These are phyloP conservation scores for Apodemia mormo DNA, from an alignment of 2,888 invertebrate genomes.

Conservation along the genomic window DNA sequence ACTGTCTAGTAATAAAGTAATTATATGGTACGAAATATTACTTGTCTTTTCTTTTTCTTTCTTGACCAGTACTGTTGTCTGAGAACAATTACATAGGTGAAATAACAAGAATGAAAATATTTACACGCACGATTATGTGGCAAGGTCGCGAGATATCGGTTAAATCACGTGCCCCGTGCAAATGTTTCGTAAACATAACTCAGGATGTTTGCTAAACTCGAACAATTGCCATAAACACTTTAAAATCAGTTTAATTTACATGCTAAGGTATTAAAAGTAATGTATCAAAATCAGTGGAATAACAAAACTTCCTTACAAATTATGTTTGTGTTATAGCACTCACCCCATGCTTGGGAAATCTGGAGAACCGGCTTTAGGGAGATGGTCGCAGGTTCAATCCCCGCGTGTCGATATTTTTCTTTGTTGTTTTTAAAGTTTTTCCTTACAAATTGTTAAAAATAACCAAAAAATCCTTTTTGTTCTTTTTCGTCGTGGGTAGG, in stretches of 20 bases:
- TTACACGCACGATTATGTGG: constrained; percentile 8
- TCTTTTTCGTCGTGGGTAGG: no score
- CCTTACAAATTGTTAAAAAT: not conserved
- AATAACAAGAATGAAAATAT: constrained; percentile 4
- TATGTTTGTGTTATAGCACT: no score
- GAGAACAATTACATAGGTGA: not conserved
- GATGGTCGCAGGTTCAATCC: no score
- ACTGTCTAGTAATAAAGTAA: no score
- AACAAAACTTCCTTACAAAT: not conserved
- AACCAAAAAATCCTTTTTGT: not conserved
- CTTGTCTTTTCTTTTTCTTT: not conserved
- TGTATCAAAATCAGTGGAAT: no score
- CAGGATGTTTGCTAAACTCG: constrained; percentile 64
- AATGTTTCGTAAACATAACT: constrained; percentile 58
- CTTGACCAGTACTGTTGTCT: not conserved
- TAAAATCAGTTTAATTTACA: constrained; percentile 1
- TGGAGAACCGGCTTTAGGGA: no score
- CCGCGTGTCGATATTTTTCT: no score
- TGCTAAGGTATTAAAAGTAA: not conserved
- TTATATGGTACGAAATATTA: not conserved
- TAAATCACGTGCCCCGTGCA: constrained; percentile 51
- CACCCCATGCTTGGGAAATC: no score
- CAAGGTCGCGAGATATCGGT: constrained; percentile 38
- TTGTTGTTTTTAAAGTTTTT: no score
- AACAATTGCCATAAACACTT: constrained; percentile 34